Evolutionary conservation across 1,140 invertebrate species (phyloP).

Genomic region (Drosophila biarmipes): DNA sequence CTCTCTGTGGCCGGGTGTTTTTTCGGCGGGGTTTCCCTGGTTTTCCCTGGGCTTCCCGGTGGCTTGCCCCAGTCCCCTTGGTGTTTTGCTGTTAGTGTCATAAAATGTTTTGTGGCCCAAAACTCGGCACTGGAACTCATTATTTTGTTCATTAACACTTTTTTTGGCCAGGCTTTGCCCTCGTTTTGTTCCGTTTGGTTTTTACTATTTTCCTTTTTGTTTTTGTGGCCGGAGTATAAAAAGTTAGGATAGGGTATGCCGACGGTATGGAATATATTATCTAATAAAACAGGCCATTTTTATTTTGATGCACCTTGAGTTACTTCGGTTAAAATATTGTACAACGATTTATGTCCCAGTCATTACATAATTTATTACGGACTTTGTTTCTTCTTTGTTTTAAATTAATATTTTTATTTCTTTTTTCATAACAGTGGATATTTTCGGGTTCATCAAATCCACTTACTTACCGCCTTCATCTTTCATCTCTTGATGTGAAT

Average conservation of each 20-base stretch:
- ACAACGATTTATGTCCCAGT: neutral
- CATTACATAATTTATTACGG: neutral
- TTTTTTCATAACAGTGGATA: slow-evolving; percentile 1
- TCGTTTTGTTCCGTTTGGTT: slow-evolving; percentile 25
- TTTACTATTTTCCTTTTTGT: slow-evolving; percentile 27
- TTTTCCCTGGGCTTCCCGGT: slow-evolving; percentile 4
- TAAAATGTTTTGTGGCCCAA: slow-evolving; percentile 78
- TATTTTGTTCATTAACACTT: slow-evolving; percentile 83
- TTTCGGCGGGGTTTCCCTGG: slow-evolving; percentile 7
- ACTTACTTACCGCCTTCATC: slow-evolving; percentile 3
- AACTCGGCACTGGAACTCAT: slow-evolving; percentile 78
- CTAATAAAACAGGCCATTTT: neutral
- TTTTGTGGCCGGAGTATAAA: slow-evolving; percentile 3
- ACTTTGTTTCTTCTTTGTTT: neutral
- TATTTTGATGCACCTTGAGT: neutral
- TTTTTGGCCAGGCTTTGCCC: slow-evolving; percentile 38
- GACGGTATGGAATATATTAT: slow-evolving; percentile 21
- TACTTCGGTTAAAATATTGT: neutral
- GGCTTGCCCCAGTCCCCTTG: slow-evolving; percentile 47
- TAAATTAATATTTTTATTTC: neutral
- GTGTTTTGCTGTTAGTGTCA: slow-evolving; percentile 79
- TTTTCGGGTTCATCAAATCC: neutral
- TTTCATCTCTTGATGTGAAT: slow-evolving; percentile 31
- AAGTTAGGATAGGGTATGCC: slow-evolving; percentile 15
- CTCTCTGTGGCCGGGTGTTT: slow-evolving; percentile 20